phyloP scores from a whole-genome alignment of 2,797 vertebrate genomes.

The Pempheris klunzingeri region DNA sequence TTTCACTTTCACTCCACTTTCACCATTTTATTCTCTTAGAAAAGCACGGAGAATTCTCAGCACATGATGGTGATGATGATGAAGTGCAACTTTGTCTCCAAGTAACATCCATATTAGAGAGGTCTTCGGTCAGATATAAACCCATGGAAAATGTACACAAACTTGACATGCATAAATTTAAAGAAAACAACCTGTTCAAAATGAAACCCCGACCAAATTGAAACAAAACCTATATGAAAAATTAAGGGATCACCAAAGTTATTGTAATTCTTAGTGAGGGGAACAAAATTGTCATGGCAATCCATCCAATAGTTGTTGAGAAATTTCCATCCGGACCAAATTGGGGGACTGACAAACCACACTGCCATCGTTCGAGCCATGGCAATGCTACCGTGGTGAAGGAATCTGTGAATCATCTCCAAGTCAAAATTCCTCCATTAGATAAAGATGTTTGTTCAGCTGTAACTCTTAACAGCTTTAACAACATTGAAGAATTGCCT shows the following conservation, averaged over 20 bases:
- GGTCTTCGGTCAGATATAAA: no score
- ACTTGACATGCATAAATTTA: background rate
- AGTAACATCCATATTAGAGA: background rate
- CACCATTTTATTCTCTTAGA: background rate
- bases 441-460: slow-evolving; percentile 30
- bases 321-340: no score
- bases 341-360: no score
- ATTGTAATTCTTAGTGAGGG: no score
- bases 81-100: background rate
- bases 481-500: slow-evolving; percentile 37
- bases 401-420: no score
- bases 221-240: no score
- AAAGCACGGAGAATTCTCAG: background rate
- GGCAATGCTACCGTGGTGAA: no score
- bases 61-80: background rate
- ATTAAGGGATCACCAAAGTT: no score
- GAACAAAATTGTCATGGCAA: no score
- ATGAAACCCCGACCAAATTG: no score
- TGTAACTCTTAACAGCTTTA: slow-evolving; percentile 33
- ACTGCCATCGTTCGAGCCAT: no score
- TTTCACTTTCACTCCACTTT: background rate
- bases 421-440: slow-evolving; percentile 6
- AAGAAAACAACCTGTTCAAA: background rate
- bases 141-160: background rate
- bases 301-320: no score